Percentiles rank a stretch among this genome's conserved stretches.
Evolutionary conservation across 2,888 invertebrate genomes (phyloP).

Genomic region (Euphydryas editha): DNA sequence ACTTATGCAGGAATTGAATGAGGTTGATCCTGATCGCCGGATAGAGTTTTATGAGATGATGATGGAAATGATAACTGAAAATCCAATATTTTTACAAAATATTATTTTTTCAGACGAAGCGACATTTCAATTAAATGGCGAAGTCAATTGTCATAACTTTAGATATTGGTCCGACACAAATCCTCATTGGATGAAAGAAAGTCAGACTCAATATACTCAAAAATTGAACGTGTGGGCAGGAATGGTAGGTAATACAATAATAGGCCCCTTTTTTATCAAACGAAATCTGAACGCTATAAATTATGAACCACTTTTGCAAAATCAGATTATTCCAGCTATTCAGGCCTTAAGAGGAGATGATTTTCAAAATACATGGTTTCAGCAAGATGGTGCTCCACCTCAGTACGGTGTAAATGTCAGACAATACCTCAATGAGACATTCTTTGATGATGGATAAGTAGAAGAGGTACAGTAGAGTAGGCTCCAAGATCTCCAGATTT

Average conservation of each 20-base stretch:
- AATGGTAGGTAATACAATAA: background rate
- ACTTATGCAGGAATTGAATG: background rate
- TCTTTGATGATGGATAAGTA: background rate
- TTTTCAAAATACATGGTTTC: conserved; percentile 4
- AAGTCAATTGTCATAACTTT: background rate
- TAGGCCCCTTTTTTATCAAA: conserved; percentile 1
- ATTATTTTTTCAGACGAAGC: conserved; percentile 3
- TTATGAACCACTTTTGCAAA: background rate
- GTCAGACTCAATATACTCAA: background rate
- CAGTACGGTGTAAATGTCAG: background rate
- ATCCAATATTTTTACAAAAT: background rate
- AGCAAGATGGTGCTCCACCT: conserved; percentile 4
- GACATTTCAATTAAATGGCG: background rate
- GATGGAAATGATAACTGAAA: background rate
- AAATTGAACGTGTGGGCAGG: background rate
- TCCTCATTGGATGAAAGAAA: conserved; percentile 1
- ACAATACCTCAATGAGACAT: background rate
- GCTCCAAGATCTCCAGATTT: background rate
- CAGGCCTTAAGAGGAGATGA: no score
- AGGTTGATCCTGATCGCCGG: background rate
- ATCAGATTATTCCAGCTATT: background rate
- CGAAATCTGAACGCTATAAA: background rate
- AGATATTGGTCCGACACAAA: background rate
- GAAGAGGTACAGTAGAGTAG: background rate
- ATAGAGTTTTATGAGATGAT: background rate